Base-by-base conservation (phyloP, 2,113 vertebrate species). In the Dascyllus trimaculatus region DNA sequence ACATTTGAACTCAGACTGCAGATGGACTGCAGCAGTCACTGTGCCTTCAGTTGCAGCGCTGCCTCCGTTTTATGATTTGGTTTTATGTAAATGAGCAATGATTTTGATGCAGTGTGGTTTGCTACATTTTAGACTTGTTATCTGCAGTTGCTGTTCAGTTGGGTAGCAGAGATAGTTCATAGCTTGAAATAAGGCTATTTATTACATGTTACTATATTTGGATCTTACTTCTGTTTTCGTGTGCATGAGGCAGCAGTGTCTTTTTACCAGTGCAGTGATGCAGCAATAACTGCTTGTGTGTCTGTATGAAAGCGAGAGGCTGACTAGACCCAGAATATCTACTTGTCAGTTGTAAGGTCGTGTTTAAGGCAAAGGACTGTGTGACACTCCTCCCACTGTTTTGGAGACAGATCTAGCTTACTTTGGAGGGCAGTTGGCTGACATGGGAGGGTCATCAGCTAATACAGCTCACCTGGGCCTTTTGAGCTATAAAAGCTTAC, bases 21-120 rank as follows among this genome's bases (percentile, higher is more conserved):
- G 77, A 75, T 78, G 46, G 68, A 78, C 87, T 86, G 83, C 84
- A 82, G 80, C 52, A 75, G 66, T 82, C 74, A 26, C 63, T 38
- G 66, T 40, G 57, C 63, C 43, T 72, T 35, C 45, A 8, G 69
- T 60, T 40, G 67, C 63, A 66, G 21, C 8, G 8, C 58, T 17
- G 56, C 66, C 26, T 75, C 61, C 11, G 3, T 45, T 81, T 84
- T 58, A 35, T 77, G n/a, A 70, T 54, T 70, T 57, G 32, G 51
- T 69, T 66, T 58, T 19, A 67, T 73, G 51, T 63, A 69, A 74
- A 63, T 25, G 8, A 65, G 49, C 22, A 19, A 21, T 10, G 62
- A 64, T 62, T 43, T 46, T 49, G 45, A 77, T 60, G 62, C 62
- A 58, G 32, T 11, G 51, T 7, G 24, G 21, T 71, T 73, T 74